Conservation (phyloP, 2,888 invertebrate genomes). For the Melinaea marsaeus region DNA sequence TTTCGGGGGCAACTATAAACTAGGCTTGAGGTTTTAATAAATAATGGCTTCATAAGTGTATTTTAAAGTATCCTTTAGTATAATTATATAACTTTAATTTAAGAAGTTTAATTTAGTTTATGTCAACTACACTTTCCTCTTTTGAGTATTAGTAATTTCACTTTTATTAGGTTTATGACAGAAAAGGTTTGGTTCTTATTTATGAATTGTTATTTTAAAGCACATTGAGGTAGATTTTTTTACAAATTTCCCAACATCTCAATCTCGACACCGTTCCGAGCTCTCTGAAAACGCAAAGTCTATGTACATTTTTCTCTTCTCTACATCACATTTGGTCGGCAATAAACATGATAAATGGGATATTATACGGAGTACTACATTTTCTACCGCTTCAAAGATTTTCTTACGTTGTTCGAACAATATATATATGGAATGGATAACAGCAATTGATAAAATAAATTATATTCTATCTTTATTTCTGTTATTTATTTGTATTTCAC, state of each 20-base stretch:
- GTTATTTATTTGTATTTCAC: not conserved
- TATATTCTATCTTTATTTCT: not conserved
- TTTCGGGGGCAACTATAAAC: slow-evolving; percentile 29
- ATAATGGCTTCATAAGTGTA: slow-evolving; percentile 16
- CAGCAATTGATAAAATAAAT: not conserved
- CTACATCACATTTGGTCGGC: slow-evolving; percentile 3
- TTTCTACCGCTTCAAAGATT: slow-evolving; percentile 6
- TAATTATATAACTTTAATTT: not conserved
- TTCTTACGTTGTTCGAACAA: not conserved
- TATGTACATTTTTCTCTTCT: slow-evolving; percentile 2
- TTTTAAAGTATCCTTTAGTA: not conserved
- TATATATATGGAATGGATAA: not conserved
- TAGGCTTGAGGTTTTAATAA: slow-evolving; percentile 25
- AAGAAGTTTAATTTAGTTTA: not conserved
- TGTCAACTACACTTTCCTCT: no score
- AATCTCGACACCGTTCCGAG: not conserved
- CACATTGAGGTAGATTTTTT: no score
- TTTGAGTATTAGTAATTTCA: no score
- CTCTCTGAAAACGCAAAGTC: not conserved
- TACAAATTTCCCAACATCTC: not conserved
- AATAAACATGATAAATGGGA: slow-evolving; percentile 4
- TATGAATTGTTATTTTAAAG: no score
- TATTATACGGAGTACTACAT: slow-evolving; percentile 5
- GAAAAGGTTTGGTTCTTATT: no score
- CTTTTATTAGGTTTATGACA: no score